Evolutionary conservation across 2,797 vertebrate genomes (phyloP), one percentile per base, ranked within the genome.

Genomic region (Gallinago nigripennis): DNA sequence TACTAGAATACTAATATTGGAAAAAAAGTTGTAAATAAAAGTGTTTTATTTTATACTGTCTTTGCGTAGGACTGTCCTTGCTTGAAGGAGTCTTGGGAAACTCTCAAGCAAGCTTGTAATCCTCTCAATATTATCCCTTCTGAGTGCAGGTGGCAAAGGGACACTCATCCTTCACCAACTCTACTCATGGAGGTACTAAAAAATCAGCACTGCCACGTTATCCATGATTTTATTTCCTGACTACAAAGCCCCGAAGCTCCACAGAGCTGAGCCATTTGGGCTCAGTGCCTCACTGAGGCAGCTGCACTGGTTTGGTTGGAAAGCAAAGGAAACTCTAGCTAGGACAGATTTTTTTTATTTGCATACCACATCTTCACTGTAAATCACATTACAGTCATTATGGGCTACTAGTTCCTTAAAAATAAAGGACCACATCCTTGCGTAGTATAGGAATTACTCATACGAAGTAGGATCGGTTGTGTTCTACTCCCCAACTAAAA

Each of bases 401-500:
- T 75, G 18, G 33, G 25, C 30, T 46, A 12, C 23, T 31, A 11
- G 23, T 24, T 77, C 23, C 63, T 75, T 17, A 70, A 64, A 68
- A 27, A 41, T 6, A 50, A 56, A 16, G 12, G n/a, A 25, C 2
- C 9, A 16, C 20, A 37, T 24, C 12, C 14, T 75, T 2, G 0
- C 6, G 9, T 6, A 35, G 14, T 6, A 58, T 3, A 51, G 48
- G 11, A 82, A 23, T 4, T 24, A 21, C 50, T 33, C 37, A 15
- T 7, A 24, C 7, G 37, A 39, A 57, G 37, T 5, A n/a, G 20
- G 15, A 53, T 45, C 20, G 21, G 14, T n/a, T 0, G 0, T 8
- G 54, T 57, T 78, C 56, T 58, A 19, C 33, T 37, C 37, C 0
- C 0, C 60, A 78, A 48, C 17, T 50, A 37, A 30, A 25, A 23